A percentile compares a stretch with the other conserved stretches of the same genome.
Conservation (phyloP, 2,888 invertebrate genomes). For the Lucinisca nassula region DNA sequence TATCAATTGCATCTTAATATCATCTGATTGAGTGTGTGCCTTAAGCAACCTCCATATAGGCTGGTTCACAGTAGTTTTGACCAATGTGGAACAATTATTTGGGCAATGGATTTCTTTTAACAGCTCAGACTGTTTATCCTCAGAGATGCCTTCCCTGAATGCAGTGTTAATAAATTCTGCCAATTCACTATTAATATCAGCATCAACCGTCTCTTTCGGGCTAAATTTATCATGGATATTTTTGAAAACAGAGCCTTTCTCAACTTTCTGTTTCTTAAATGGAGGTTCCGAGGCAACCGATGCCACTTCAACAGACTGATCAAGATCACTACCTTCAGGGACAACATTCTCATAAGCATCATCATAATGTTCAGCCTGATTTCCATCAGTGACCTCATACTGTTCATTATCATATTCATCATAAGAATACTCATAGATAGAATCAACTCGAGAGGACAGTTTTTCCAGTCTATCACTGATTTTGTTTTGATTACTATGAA, state of each 20-base stretch:
- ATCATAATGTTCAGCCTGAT: no score
- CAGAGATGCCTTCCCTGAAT: slow-evolving; percentile 19
- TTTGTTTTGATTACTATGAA: no score
- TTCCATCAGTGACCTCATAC: no score
- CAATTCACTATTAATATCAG: slow-evolving; percentile 4
- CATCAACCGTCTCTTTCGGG: slow-evolving; percentile 15
- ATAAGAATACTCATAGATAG: no score
- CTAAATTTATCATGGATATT: neutral
- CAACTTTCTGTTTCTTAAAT: neutral
- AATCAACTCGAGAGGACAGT: no score
- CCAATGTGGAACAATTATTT: neutral
- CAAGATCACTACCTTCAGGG: no score
- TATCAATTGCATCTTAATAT: slow-evolving; percentile 19
- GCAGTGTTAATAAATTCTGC: slow-evolving; percentile 2
- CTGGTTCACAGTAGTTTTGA: slow-evolving; percentile 13
- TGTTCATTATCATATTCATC: no score
- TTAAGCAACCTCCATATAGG: slow-evolving; percentile 20
- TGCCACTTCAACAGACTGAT: no score
- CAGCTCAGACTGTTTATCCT: slow-evolving; percentile 10
- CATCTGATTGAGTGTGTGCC: slow-evolving; percentile 10
- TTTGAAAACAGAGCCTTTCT: slow-evolving; percentile 1
- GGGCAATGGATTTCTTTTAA: slow-evolving; percentile 12
- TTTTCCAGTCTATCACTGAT: no score
- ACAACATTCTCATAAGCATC: no score
- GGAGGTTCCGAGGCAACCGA: neutral